A percentile compares a stretch with the other conserved stretches of the same genome.
These are phyloP conservation scores for Neocrepidodera transversa DNA, from an alignment of 2,888 invertebrate genomes.

Conservation along the genomic window DNA sequence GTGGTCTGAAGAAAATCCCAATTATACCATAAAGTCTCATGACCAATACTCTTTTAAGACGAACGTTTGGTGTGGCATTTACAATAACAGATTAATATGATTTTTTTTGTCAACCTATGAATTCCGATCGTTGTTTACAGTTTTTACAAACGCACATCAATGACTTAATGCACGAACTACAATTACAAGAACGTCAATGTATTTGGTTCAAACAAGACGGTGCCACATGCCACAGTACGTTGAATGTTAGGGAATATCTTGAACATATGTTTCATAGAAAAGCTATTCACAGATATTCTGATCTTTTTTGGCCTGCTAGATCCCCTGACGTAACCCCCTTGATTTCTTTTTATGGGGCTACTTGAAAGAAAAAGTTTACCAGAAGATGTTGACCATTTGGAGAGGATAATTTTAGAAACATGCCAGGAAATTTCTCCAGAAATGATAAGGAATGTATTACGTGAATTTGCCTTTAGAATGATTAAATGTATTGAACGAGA, in stretches of 20 bases:
- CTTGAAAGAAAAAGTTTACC: not conserved
- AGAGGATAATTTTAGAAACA: too few species aligned
- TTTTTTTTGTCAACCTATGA: conserved; percentile 5
- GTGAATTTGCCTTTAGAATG: too few species aligned
- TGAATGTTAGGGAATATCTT: conserved; percentile 21
- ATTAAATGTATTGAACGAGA: too few species aligned
- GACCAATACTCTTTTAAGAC: too few species aligned
- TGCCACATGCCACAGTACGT: conserved; percentile 25
- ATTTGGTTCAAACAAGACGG: conserved; percentile 26
- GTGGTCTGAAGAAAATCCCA: too few species aligned
- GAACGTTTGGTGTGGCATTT: too few species aligned
- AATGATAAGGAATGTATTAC: too few species aligned
- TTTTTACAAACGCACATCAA: conserved; percentile 11
- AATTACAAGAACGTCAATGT: conserved; percentile 14
- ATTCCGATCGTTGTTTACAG: conserved; percentile 7
- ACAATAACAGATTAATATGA: conserved; percentile 15
- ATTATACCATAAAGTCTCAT: too few species aligned
- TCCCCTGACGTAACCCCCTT: conserved; percentile 14
- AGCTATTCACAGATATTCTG: conserved; percentile 8
- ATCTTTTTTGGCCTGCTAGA: conserved; percentile 18
- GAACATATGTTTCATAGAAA: conserved; percentile 22
- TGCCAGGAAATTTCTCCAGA: too few species aligned
- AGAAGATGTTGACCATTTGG: too few species aligned
- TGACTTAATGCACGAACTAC: conserved; percentile 15
- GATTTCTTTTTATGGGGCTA: conserved; percentile 15